These are phyloP conservation scores for Antitype chi DNA, from an alignment of 2,888 invertebrate species.

Conservation along the genomic window DNA sequence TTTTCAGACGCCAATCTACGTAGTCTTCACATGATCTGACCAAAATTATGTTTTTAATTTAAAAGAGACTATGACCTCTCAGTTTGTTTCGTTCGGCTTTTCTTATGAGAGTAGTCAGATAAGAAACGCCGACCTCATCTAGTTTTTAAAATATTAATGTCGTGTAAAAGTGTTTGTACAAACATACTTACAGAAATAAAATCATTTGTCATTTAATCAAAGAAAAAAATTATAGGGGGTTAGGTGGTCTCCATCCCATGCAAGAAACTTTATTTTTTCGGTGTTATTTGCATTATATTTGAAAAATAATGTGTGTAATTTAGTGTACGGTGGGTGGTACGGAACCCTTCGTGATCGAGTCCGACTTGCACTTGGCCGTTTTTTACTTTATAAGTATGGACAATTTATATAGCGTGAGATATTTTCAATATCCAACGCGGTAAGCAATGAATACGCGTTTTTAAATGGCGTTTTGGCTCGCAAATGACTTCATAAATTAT, in stretches of 20 bases:
- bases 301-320: not conserved
- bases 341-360: not conserved
- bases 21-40: too few species aligned
- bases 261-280: not conserved
- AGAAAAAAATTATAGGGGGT: not conserved
- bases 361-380: not conserved
- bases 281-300: not conserved
- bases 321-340: not conserved
- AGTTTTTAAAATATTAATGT: too few species aligned
- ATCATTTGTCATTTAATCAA: not conserved
- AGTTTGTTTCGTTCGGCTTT: too few species aligned
- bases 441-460: slow-evolving; percentile 32
- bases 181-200: too few species aligned
- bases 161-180: too few species aligned
- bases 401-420: slow-evolving; percentile 38
- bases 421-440: slow-evolving; percentile 20
- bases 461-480: slow-evolving; percentile 25
- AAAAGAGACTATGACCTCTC: too few species aligned
- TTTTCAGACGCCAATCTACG: too few species aligned
- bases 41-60: too few species aligned
- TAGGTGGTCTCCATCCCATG: too few species aligned
- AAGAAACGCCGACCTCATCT: too few species aligned
- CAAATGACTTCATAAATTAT: slow-evolving; percentile 39
- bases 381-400: slow-evolving; percentile 18
- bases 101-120: too few species aligned